A percentile compares a stretch with the other conserved stretches of the same genome.
Evolutionary conservation across 2,113 vertebrate species (phyloP).

Genomic region (Platycercus adscitus): DNA sequence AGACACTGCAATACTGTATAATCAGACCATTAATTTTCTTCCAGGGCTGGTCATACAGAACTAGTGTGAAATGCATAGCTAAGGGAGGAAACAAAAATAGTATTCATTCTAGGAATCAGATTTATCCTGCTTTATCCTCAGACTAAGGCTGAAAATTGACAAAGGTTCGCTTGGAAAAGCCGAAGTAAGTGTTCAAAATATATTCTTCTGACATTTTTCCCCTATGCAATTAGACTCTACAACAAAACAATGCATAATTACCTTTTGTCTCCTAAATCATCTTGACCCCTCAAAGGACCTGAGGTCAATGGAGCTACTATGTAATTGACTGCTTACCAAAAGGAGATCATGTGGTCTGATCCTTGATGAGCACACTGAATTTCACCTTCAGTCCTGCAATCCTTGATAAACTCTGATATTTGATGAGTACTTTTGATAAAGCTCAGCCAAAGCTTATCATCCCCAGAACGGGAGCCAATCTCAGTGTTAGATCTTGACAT

Average conservation of each 20-base stretch:
- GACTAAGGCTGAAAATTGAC: conserved; percentile 18
- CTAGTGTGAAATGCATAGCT: conserved; percentile 16
- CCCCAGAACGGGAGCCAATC: not conserved
- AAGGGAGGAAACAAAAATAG: not conserved
- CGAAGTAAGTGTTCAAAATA: not conserved
- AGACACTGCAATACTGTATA: conserved; percentile 35
- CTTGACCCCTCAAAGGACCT: not conserved
- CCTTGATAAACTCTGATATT: not conserved
- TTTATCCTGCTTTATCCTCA: not conserved
- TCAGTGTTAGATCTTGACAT: not conserved
- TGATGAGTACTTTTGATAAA: not conserved
- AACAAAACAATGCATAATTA: not conserved
- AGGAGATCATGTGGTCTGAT: not conserved
- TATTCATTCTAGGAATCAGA: not conserved
- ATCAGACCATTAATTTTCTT: conserved; percentile 68
- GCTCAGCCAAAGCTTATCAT: not conserved
- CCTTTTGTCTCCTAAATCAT: not conserved
- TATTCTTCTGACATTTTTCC: not conserved
- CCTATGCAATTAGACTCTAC: fast-evolving
- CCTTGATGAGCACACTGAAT: not conserved
- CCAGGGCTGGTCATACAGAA: not conserved
- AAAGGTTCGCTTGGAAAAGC: not conserved
- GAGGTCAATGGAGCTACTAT: not conserved
- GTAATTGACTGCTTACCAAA: not conserved
- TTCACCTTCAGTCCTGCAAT: not conserved